Base-by-base conservation (phyloP, 2,888 invertebrate species). In the Drosophila gaucha region DNA sequence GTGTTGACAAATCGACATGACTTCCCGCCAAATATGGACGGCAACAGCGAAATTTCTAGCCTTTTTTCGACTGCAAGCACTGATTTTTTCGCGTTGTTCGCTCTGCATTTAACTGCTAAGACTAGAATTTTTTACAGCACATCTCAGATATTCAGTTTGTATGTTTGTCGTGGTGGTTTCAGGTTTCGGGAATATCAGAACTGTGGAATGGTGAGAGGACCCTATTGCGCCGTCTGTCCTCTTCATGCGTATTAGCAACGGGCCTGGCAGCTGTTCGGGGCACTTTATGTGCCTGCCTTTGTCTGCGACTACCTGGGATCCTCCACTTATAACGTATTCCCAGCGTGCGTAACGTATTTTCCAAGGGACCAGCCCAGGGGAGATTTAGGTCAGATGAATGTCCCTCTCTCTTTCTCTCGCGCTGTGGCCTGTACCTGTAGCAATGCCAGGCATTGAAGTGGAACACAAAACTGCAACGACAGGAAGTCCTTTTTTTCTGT, bases 401-500 rank as follows among this genome's bases (percentile, higher is more conserved):
- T 6, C 31, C 9, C n/a, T 35, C 20, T n/a, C 24, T 41, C 12
- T 36, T 18, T 44, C 20, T 41, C 8, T 35, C 9, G n/a, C 28
- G n/a, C 33, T 10, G 8, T 12, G 24, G 30, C 18, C 28, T 35
- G 43, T 85, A 80, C 80, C 80, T 80, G 80, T 77, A 72, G 50
- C 58, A 43, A 72, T 74, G 31, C 35, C 33, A 22, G 22, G 64
- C 50, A 52, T 26, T 62, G 39, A 57, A 69, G 86, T 86, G 77
- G 60, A 70, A 74, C 63, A 51, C 24, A 10, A 46, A 60, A 73
- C 58, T 14, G 4, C 70, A 80, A 44, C 58, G 60, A 63, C 80
- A 86, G 86, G 86, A 82, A 77, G 70, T 86, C 47, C 54, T 65
- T 67, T 65, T 76, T 46, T 35, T 63, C n/a, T 54, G 46, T 50